phyloP scores from a whole-genome alignment of 23 tunicate species.

The Pegea sp. region DNA sequence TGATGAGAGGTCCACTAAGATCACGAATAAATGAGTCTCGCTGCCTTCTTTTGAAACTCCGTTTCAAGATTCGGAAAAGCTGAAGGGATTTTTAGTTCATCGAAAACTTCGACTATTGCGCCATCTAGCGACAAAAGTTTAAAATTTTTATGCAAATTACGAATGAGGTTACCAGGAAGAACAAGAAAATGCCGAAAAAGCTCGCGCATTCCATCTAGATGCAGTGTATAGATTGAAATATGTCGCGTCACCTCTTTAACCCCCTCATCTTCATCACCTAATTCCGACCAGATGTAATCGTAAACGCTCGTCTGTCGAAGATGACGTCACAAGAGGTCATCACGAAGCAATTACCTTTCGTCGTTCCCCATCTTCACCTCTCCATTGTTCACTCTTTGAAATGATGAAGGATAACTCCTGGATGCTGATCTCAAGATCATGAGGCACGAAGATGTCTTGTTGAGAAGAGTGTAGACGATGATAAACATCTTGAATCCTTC shows the following conservation, averaged over 20 bases:
- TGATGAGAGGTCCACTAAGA: too few species aligned
- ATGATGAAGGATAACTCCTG: constrained; percentile 68
- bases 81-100: constrained; percentile 16
- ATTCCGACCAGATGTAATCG: constrained; percentile 92
- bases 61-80: background rate
- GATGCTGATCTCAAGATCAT: constrained; percentile 79
- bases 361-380: constrained; percentile 87
- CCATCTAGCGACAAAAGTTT: too few species aligned
- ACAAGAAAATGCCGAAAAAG: constrained; percentile 70
- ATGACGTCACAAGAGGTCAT: too few species aligned
- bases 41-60: background rate
- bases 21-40: background rate
- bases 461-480: constrained; percentile 77
- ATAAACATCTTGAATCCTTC: constrained; percentile 72
- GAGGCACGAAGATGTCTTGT: constrained; percentile 45
- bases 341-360: too few species aligned
- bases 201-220: constrained; percentile 87
- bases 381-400: constrained; percentile 83
- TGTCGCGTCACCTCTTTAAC: constrained; percentile 64
- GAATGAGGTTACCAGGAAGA: constrained; percentile 32
- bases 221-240: constrained; percentile 71
- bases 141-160: too few species aligned
- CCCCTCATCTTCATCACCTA: constrained; percentile 16
- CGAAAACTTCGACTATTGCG: constrained; percentile 85
- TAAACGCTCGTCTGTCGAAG: constrained; percentile 61